Conservation (phyloP, 2,113 vertebrate genomes). For the Lepisosteus osseus region DNA sequence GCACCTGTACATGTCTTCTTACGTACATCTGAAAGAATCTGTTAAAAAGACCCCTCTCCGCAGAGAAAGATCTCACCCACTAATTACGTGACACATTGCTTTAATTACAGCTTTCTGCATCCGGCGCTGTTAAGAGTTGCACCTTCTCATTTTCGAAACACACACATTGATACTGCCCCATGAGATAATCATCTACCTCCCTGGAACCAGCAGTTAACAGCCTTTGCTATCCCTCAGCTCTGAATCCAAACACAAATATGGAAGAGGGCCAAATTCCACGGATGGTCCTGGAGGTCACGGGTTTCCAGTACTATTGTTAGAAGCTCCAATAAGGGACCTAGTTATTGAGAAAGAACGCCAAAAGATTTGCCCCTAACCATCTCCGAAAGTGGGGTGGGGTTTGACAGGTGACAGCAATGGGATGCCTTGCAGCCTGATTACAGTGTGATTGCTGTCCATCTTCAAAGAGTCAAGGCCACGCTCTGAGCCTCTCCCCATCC, state of each 20-base stretch:
- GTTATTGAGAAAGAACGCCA: slow-evolving; percentile 35
- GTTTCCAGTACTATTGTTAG: slow-evolving; percentile 40
- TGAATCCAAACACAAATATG: slow-evolving; percentile 30
- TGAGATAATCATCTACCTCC: not conserved
- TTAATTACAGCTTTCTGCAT: not conserved
- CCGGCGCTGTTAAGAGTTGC: not conserved
- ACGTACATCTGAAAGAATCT: too few species aligned
- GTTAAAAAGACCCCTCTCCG: too few species aligned
- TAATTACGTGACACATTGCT: not conserved
- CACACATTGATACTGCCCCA: not conserved
- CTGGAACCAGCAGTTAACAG: not conserved
- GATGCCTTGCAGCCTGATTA: not conserved
- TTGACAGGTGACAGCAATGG: slow-evolving; percentile 6
- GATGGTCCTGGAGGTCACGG: slow-evolving; percentile 45
- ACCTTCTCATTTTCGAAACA: too few species aligned
- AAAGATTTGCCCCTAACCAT: slow-evolving; percentile 31
- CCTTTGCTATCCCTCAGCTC: not conserved
- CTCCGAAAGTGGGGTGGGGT: not conserved
- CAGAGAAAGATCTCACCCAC: too few species aligned
- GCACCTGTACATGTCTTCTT: too few species aligned
- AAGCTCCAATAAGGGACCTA: slow-evolving; percentile 56
- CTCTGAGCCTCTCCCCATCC: too few species aligned
- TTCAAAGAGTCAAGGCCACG: not conserved
- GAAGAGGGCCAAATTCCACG: slow-evolving; percentile 33
- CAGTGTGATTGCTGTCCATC: not conserved